Base-by-base conservation (phyloP, 2,888 invertebrate species). In the Protonemura montana region DNA sequence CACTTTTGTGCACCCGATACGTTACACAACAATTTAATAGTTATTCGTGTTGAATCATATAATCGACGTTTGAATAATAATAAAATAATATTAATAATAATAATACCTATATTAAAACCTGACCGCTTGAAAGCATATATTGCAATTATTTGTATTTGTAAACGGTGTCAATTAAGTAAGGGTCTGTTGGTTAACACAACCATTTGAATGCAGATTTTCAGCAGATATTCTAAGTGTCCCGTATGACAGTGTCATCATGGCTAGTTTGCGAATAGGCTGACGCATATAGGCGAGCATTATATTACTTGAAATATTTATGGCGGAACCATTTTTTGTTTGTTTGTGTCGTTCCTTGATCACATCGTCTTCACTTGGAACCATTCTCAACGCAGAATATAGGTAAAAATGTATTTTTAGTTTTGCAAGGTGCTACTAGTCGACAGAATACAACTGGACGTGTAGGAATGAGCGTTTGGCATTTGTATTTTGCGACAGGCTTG, bases 401-500 rank as follows among this genome's bases (percentile, higher is more conserved):
- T 21, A 59, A 16, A 59, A 59, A 59, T 13, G 59, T 59, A 16
- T 59, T 59, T 10, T 59, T 59, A 59, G 59, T 10, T 3, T 3
- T 59, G 7, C 21, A 21, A 59, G 59, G 59, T 59, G 59, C 59
- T 59, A 59, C 3, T 59, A 59, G 59, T 59, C 59, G 59, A 59
- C 59, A 59, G 59, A 41, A 21, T 59, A 59, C 21, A 13, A 21
- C 21, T 59, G 59, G 59, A 59, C 59, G 59, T 59, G 59, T 59
- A 59, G 59, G 59, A 59, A 59, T 59, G 59, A 59, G 59, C 59
- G 13, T 59, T 59, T 59, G 59, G 59, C 59, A 21, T 59, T 59
- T n/a, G n/a, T n/a, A n/a, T n/a, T n/a, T n/a, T 59, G 59, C 59
- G 59, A 59, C 59, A 59, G 59, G 59, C 59, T 59, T 59, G 41